These are phyloP conservation scores for Pelochelys cantorii DNA, from an alignment of 2,797 vertebrate genomes.

Conservation along the genomic window DNA sequence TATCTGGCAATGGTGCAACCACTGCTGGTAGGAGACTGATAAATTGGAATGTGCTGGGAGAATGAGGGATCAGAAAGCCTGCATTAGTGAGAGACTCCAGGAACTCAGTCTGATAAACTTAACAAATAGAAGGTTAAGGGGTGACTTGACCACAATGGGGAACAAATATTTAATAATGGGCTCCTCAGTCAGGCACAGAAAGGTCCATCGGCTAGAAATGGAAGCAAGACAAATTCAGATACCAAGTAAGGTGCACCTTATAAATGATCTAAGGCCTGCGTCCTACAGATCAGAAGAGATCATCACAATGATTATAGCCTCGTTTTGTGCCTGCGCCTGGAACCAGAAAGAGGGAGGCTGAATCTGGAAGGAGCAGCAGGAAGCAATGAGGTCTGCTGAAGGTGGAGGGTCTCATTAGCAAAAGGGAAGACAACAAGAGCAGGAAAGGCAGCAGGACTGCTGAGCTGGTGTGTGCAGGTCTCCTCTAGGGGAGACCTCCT, in stretches of 20 bases:
- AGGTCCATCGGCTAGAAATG: neutral
- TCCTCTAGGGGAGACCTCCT: neutral
- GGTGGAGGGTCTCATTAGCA: constrained; percentile 15
- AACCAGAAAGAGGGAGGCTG: neutral
- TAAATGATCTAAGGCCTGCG: neutral
- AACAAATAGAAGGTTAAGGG: neutral
- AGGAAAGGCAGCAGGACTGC: neutral
- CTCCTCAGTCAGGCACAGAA: neutral
- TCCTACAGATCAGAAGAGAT: neutral
- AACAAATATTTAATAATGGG: neutral
- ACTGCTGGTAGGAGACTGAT: neutral
- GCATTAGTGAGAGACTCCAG: neutral
- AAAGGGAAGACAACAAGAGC: neutral
- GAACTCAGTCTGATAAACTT: neutral
- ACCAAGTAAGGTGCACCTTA: neutral
- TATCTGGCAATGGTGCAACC: neutral
- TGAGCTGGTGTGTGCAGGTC: neutral
- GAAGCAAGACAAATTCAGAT: neutral
- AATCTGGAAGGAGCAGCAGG: neutral
- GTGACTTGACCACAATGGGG: neutral
- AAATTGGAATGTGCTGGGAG: neutral
- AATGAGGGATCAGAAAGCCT: neutral
- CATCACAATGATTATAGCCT: neutral
- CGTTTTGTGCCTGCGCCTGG: neutral
- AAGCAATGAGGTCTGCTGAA: neutral